Conservation (phyloP, 2,888 invertebrate species). For the Acanthosepion pharaonis region DNA sequence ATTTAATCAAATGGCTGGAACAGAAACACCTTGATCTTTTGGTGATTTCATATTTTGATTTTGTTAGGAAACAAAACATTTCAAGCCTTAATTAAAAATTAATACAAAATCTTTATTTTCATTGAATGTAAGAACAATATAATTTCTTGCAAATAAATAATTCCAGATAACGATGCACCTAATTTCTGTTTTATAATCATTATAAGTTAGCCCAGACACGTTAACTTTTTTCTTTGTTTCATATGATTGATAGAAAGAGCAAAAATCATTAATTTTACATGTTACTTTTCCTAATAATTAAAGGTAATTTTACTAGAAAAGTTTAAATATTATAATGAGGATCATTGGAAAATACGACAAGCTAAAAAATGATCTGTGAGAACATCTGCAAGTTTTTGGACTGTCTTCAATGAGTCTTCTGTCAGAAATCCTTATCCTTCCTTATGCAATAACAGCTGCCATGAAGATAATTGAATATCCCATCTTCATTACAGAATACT, state of each 20-base stretch:
- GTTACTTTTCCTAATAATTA: background rate
- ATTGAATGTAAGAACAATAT: no score
- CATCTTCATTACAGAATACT: background rate
- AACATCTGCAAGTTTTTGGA: background rate
- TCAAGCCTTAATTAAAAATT: no score
- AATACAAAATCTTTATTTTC: no score
- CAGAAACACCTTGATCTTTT: no score
- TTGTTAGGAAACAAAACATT: no score
- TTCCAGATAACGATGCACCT: background rate
- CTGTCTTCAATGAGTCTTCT: background rate
- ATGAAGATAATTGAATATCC: slow-evolving; percentile 4
- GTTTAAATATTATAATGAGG: background rate
- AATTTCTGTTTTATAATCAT: background rate
- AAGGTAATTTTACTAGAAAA: background rate
- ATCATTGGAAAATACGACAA: background rate
- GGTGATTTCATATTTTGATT: no score
- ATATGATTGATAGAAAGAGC: background rate
- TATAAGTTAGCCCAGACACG: background rate
- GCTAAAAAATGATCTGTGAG: background rate
- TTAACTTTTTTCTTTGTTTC: background rate
- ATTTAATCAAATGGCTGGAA: no score
- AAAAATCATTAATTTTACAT: no score
- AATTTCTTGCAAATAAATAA: background rate
- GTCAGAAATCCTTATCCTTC: background rate
- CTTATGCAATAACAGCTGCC: slow-evolving; percentile 8